Evolutionary conservation across 2,113 vertebrate genomes (phyloP).

Genomic region (Psammodynastes pulverulentus): DNA sequence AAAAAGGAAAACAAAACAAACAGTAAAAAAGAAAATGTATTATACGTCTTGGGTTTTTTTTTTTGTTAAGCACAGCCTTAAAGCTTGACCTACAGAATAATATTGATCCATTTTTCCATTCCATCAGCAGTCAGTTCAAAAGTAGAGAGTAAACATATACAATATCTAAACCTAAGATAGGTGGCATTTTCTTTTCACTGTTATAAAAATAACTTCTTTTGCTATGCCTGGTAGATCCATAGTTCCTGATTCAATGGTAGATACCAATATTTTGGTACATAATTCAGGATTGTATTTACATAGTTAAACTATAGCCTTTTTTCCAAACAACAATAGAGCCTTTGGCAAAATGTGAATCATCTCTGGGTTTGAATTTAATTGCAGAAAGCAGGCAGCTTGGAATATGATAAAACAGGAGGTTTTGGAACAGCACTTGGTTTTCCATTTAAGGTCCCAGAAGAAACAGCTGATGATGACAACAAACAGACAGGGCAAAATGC

Average conservation of each 20-base stretch:
- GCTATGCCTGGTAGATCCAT: not conserved
- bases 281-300: not conserved
- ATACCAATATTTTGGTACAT: not conserved
- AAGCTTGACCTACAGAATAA: not conserved
- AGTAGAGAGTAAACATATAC: not conserved
- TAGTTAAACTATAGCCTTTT: not conserved
- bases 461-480: not conserved
- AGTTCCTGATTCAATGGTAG: not conserved
- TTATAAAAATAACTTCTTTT: not conserved
- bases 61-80: not conserved
- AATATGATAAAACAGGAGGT: not conserved
- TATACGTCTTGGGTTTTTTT: not conserved
- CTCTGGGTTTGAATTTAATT: not conserved
- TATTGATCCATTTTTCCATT: not conserved
- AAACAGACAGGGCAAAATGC: not conserved
- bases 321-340: not conserved
- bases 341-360: not conserved
- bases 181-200: not conserved
- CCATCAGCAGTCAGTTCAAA: not conserved
- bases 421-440: not conserved
- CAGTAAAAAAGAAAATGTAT: not conserved
- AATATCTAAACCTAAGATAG: not conserved
- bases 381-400: not conserved
- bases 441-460: not conserved
- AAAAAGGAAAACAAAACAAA: not conserved